Evolutionary conservation across 2,888 invertebrate genomes (phyloP), one percentile per base, ranked within the genome.

Genomic region (Dryadula phaetusa): DNA sequence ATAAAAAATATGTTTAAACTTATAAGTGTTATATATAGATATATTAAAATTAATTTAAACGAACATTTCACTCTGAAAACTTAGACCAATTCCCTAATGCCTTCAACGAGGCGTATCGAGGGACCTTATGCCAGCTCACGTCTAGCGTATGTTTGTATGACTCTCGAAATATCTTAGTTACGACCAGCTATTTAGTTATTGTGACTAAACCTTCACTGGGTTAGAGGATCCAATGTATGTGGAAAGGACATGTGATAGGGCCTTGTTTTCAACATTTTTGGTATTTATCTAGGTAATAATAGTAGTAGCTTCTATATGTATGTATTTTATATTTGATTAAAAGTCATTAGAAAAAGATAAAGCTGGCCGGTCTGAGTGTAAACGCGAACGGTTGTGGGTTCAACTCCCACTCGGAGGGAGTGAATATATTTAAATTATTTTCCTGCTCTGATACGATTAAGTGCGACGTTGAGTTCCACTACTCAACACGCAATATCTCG

Each of bases 161-260:
- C 81, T 78, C 82, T 81, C 78, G 76, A 83, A 84, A 85, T 83
- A 81, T 83, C 84, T 84, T 78, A 78, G 83, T 84, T 84, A 86
- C 80, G 82, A 82, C 78, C 78, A 74, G 71, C 74, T 72, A 73
- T 76, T 75, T 75, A 74, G 74, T 72, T 71, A 74, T 73, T 76
- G 78, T 76, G 73, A 74, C 64, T 56, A 69, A 64, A 70, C 64
- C 63, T 61, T 73, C 47, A 65, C 65, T 61, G 58, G 66, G 66
- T 66, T 67, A 58, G 58, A 52, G 52, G 18, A 37, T 18, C 34
- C 37, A 10, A 25, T 56, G 46, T 46, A 46, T 1, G 40, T 40
- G 5, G 7, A 4, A 22, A 14, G 7, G 8, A 20, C 3, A 37
- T 3, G 14, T 14, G 53, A 32, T 20, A 54, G 5, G 4, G 18